Conservation (phyloP, 2,888 invertebrate genomes). For the Onchidella celtica region DNA sequence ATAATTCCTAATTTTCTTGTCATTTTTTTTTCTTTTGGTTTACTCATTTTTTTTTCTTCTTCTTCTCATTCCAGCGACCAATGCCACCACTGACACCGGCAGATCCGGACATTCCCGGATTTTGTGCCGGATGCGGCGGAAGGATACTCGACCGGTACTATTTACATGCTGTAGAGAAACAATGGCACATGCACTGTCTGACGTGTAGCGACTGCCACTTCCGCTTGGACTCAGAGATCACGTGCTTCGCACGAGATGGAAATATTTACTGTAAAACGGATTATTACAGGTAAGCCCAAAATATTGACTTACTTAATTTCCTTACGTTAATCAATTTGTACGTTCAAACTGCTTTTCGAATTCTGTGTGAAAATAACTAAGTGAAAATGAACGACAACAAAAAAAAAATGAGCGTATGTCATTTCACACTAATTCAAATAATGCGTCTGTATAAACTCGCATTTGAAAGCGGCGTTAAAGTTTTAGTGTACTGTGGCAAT, state of each 20-base stretch:
- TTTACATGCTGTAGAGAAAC: constrained; percentile 93
- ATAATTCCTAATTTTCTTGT: background rate
- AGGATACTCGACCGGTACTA: constrained; percentile 92
- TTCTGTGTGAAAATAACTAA: no score
- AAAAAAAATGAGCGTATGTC: no score
- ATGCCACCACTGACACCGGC: constrained; percentile 41
- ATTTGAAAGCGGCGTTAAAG: no score
- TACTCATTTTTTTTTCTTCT: background rate
- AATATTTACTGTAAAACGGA: constrained; percentile 98
- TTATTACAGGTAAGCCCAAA: constrained; percentile 92
- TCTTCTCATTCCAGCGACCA: constrained; percentile 13
- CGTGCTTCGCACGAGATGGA: constrained; percentile 95
- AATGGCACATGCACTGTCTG: constrained; percentile 95
- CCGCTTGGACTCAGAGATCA: constrained; percentile 93
- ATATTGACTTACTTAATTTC: background rate
- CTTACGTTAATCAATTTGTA: background rate
- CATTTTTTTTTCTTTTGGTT: background rate
- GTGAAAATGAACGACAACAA: no score
- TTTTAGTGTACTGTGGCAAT: no score
- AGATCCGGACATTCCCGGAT: constrained; percentile 58
- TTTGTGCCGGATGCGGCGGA: constrained; percentile 93
- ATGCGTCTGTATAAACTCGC: no score
- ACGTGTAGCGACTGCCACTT: constrained; percentile 92
- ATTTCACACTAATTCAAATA: no score
- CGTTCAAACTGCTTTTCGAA: no score